Evolutionary conservation across 2,113 vertebrate genomes (phyloP).

Genomic region (Nipponia nippon): DNA sequence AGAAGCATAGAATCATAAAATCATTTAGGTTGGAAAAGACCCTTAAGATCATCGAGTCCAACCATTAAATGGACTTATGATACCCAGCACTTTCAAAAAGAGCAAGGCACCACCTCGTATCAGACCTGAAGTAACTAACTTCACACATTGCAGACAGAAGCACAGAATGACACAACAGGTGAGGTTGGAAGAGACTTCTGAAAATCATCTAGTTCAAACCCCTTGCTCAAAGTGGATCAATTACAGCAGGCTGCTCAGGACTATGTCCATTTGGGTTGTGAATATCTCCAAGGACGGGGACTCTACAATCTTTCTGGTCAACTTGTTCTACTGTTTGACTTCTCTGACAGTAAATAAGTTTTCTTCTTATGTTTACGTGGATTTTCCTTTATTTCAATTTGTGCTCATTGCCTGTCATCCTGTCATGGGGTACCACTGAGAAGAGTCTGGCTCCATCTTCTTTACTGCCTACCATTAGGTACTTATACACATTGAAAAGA

Average conservation of each 20-base stretch:
- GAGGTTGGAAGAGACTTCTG: background rate
- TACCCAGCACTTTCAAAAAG: background rate
- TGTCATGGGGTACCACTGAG: background rate
- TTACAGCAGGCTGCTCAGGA: background rate
- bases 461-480: background rate
- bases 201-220: background rate
- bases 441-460: background rate
- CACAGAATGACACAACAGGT: background rate
- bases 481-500: background rate
- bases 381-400: background rate
- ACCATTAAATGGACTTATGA: background rate
- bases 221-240: background rate
- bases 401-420: background rate
- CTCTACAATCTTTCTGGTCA: background rate
- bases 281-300: background rate
- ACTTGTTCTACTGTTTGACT: background rate
- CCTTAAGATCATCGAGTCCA: background rate
- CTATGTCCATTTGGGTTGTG: background rate
- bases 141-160: background rate
- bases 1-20: background rate
- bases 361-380: background rate
- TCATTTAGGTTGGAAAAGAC: background rate
- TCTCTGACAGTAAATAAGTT: background rate
- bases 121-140: background rate
- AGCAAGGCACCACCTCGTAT: background rate